These are phyloP conservation scores for Knipowitschia caucasica DNA, from an alignment of 2,797 vertebrate species.

Conservation along the genomic window DNA sequence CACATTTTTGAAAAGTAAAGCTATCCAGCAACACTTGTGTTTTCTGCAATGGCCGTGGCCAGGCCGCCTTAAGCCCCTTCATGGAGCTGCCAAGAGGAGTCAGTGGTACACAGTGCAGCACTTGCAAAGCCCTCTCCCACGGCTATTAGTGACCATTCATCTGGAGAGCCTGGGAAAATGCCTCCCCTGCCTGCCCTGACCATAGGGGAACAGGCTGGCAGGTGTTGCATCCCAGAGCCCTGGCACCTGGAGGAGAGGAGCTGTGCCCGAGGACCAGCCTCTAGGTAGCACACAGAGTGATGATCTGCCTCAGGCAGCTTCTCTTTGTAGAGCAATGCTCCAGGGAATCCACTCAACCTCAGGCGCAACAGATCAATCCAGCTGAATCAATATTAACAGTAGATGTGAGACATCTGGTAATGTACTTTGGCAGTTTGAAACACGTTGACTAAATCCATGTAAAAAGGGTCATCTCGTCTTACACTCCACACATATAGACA, in stretches of 20 bases:
- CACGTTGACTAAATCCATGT: conserved; percentile 56
- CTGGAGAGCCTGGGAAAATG: conserved; percentile 89
- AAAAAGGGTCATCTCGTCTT: conserved; percentile 59
- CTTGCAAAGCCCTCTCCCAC: conserved; percentile 84
- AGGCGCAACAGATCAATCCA: conserved; percentile 35
- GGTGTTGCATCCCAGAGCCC: conserved; percentile 76
- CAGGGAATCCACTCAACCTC: conserved; percentile 9
- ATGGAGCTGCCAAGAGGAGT: conserved; percentile 80
- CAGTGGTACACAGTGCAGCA: conserved; percentile 74
- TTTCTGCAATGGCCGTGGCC: conserved; percentile 68
- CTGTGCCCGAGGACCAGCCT: conserved; percentile 46
- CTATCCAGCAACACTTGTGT: conserved; percentile 79
- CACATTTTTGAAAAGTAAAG: conserved; percentile 75
- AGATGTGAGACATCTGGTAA: conserved; percentile 60
- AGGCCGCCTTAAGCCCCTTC: conserved; percentile 78
- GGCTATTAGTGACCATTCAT: conserved; percentile 81
- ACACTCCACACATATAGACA: conserved; percentile 39
- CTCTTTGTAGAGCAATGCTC: conserved; percentile 12
- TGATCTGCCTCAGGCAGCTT: conserved; percentile 31
- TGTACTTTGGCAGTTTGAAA: conserved; percentile 59
- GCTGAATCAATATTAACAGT: conserved; percentile 34
- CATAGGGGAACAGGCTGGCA: conserved; percentile 80
- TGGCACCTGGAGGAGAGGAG: conserved; percentile 76
- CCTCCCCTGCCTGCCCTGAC: conserved; percentile 78
- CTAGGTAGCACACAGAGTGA: conserved; percentile 43